phyloP scores from a whole-genome alignment of 2,797 vertebrate genomes.

The Chelon auratus region DNA sequence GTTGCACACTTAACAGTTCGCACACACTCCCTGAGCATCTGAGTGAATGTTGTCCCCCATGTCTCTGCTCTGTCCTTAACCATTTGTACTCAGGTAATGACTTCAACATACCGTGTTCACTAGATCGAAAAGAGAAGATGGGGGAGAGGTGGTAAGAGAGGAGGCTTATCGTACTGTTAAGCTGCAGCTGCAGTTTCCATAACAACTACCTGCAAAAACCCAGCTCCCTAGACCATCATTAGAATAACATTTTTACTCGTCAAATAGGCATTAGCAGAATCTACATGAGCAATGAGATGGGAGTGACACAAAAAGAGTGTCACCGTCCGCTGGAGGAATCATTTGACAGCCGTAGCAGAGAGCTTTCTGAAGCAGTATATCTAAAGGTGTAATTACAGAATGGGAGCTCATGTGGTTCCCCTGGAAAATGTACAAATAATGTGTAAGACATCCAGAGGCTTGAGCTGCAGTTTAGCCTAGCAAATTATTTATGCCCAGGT shows the following conservation, averaged over 20 bases:
- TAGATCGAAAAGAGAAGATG: slow-evolving; percentile 66
- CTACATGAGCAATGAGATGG: slow-evolving; percentile 77
- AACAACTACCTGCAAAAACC: slow-evolving; percentile 83
- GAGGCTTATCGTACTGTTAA: slow-evolving; percentile 76
- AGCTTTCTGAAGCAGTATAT: slow-evolving; percentile 13
- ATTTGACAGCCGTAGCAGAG: slow-evolving; percentile 40
- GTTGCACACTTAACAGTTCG: slow-evolving; percentile 44
- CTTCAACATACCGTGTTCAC: slow-evolving; percentile 73
- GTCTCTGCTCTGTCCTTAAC: slow-evolving; percentile 71
- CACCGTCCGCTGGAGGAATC: slow-evolving; percentile 47
- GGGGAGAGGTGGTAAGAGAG: slow-evolving; percentile 45
- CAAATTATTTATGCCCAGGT: slow-evolving; percentile 40
- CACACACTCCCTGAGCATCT: slow-evolving; percentile 43
- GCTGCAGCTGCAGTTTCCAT: slow-evolving; percentile 85
- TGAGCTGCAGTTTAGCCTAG: slow-evolving; percentile 43
- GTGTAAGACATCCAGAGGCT: slow-evolving; percentile 33
- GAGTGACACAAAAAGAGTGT: slow-evolving; percentile 48
- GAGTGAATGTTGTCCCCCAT: slow-evolving; percentile 54
- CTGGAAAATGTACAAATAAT: slow-evolving; percentile 28
- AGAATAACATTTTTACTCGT: slow-evolving; percentile 82
- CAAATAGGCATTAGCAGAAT: slow-evolving; percentile 79
- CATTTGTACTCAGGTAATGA: slow-evolving; percentile 76
- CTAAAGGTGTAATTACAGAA: slow-evolving; percentile 55
- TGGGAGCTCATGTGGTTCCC: slow-evolving; percentile 19
- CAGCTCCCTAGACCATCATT: slow-evolving; percentile 78